Evolutionary conservation across 2,113 vertebrate species (phyloP), one percentile per base, ranked within the genome.

Genomic region (Podilymbus podiceps): DNA sequence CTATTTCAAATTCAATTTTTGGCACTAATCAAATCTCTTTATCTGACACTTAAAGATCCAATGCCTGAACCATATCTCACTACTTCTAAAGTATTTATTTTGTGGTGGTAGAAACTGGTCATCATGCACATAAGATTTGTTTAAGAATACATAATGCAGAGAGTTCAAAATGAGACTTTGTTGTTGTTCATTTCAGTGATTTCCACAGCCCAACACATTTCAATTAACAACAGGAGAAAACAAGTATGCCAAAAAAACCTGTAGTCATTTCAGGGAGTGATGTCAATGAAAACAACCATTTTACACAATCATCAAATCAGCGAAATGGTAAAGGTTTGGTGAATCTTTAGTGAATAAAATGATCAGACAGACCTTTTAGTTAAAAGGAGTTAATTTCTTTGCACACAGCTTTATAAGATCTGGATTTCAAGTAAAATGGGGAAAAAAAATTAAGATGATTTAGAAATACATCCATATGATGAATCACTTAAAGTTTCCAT

Each of bases 211-310:
- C 40, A 60, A 50, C 5, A 56, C 21, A 72, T 63, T 85, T 46
- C 72, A 33, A 58, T 64, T 89, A 91, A 56, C 3, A 75, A 66
- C n/a, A 60, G 56, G 38, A 95, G 47, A 68, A 89, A 92, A 82
- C 1, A n/a, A 0, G 5, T 35, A 71, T 69, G 24, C 44, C 8
- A 85, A 76, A 69, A 76, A 62, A n/a, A 0, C 2, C 8, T 40
- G 16, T 4, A 69, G n/a, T 42, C n/a, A 67, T 66, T 77, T 89
- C n/a, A 78, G 89, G 38, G 10, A 78, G 7, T 25, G 15, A 81
- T n/a, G 68, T 80, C 28, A 95, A 22, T 6, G 23, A 81, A 80
- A 95, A 44, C 6, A 85, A 14, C 2, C 6, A 66, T 47, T 92
- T 69, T 33, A 77, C 50, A 17, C 52, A 89, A 55, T 47, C n/a